Evolutionary conservation across 2,113 vertebrate species (phyloP).

Genomic region (Tamias sibiricus): DNA sequence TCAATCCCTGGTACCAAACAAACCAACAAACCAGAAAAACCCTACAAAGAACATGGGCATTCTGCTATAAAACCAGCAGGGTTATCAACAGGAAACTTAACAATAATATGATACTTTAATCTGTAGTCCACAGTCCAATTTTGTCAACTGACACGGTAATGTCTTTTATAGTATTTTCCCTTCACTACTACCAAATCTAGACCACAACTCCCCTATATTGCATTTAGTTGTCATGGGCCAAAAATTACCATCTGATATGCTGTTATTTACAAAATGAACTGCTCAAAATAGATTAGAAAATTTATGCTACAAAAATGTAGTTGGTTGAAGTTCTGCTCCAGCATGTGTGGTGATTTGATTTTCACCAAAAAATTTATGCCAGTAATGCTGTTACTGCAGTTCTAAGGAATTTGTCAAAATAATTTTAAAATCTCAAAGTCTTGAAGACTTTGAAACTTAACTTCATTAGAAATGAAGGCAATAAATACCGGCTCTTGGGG

Average conservation of each 20-base stretch:
- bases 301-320: not conserved
- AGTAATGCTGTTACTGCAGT: not conserved
- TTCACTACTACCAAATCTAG: not conserved
- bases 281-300: slow-evolving; percentile 47
- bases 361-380: not conserved
- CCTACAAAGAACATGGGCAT: not conserved
- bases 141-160: not conserved
- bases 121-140: not conserved
- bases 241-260: not conserved
- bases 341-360: not conserved
- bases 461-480: not conserved
- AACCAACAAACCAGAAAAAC: too few relatives aligned
- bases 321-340: slow-evolving; percentile 16
- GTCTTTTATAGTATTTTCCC: not conserved
- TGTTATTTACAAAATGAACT: not conserved
- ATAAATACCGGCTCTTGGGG: not conserved
- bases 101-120: not conserved
- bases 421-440: not conserved
- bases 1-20: too few relatives aligned
- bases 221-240: not conserved
- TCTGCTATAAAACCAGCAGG: not conserved
- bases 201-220: not conserved
- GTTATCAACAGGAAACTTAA: slow-evolving; percentile 27
- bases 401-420: not conserved
- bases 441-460: not conserved